A percentile compares a stretch with the other conserved stretches of the same genome.
Conservation (phyloP, 2,797 vertebrate species). For the Hyperoplus lanceolatus region DNA sequence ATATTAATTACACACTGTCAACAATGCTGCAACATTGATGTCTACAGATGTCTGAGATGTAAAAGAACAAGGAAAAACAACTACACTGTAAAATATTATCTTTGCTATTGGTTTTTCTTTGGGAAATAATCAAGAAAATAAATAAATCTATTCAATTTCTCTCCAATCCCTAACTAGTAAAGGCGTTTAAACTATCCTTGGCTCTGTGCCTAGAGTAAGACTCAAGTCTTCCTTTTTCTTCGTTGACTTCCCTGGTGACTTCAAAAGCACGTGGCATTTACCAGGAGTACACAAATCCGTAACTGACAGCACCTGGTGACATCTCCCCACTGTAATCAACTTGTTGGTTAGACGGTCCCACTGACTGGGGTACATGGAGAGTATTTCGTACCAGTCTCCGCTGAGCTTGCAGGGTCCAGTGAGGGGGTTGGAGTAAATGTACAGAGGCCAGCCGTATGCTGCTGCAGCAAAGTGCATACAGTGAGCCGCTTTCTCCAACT, state of each 20-base stretch:
- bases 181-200: no score
- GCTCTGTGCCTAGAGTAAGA: no score
- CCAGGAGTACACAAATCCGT: no score
- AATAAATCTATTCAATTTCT: no score
- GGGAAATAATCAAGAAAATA: neutral
- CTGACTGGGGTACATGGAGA: neutral
- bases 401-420: conserved; percentile 92
- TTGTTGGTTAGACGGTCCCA: fast-evolving
- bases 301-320: no score
- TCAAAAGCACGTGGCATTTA: no score
- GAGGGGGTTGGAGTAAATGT: conserved; percentile 90
- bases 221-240: no score
- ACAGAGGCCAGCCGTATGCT: conserved; percentile 96
- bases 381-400: conserved; percentile 89
- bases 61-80: neutral
- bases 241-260: no score
- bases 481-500: conserved; percentile 92
- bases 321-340: no score
- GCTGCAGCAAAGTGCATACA: conserved; percentile 95
- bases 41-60: neutral
- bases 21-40: neutral
- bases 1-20: neutral
- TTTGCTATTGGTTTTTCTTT: neutral
- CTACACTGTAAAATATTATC: no score
- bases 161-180: no score